Evolutionary conservation across 2,797 vertebrate species (phyloP), one percentile per base, ranked within the genome.

Genomic region (Crossoptilon crossoptilon): DNA sequence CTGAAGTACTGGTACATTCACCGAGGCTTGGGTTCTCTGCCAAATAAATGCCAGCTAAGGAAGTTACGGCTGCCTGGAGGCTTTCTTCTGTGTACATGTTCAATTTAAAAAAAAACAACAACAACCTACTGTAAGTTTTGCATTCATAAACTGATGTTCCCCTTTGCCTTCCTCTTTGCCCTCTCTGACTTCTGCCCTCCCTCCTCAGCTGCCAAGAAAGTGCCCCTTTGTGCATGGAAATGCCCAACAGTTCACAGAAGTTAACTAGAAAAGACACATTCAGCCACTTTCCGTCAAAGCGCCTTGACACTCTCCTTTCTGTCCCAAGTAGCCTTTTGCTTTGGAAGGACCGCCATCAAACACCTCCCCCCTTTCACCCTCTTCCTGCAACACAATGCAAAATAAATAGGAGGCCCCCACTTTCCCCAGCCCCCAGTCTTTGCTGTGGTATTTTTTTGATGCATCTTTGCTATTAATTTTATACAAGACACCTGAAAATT

Each of bases 121-220:
- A 10, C 15, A 27, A 27, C 43, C 88, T 95, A 95, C 97, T 97
- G 95, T 97, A 97, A 95, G 92, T 97, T 98, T 97, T 96, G 85
- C 90, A 97, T 97, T 97, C 97, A 96, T 96, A 97, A 97, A 96
- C 86, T 85, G 90, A 85, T 88, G 75, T 90, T 94, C 93, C 95
- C 95, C 84, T 94, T 97, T 95, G 95, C 95, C 91, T 96, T 95
- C 88, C 91, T 81, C 91, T 90, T 75, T 96, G 95, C 96, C 93
- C 94, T 96, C 93, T 91, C 78, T 95, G 97, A 98, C 97, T 97
- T 97, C 87, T 96, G 95, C 84, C 95, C 94, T 96, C 68, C 22
- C 87, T 91, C 83, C 73, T 92, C 77, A 58, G 87, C 88, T 95
- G 84, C 95, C 96, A 91, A 90, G 97, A 97, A 97, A 98, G 82